phyloP scores from a whole-genome alignment of 2,113 vertebrate genomes.

The Prietella phreatophila region DNA sequence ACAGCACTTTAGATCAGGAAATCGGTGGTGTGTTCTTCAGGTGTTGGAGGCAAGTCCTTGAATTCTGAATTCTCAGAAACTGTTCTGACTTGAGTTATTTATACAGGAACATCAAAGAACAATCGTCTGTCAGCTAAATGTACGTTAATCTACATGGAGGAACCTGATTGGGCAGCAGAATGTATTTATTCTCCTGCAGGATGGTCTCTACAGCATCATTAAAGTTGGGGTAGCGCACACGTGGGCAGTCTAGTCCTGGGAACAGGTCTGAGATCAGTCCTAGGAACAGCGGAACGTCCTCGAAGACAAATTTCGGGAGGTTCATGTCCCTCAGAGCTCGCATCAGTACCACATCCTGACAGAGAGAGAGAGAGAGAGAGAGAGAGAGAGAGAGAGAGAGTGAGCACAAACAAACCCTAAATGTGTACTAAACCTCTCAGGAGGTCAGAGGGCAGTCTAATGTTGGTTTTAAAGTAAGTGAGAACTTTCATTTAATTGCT shows the following conservation, averaged over 20 bases:
- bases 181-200: constrained; percentile 78
- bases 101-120: not conserved
- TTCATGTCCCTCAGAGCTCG: constrained; percentile 95
- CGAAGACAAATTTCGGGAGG: constrained; percentile 95
- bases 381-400: not conserved
- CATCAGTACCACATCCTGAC: constrained; percentile 93
- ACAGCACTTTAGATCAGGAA: not conserved
- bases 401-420: no score
- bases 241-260: constrained; percentile 90
- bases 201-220: constrained; percentile 85
- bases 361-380: not conserved
- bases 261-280: constrained; percentile 93
- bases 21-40: no score
- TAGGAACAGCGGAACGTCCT: constrained; percentile 93
- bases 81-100: not conserved
- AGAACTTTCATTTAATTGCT: not conserved
- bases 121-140: not conserved
- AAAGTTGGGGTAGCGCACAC: constrained; percentile 87
- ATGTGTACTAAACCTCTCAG: not conserved
- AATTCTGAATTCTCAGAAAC: not conserved
- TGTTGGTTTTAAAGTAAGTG: no score
- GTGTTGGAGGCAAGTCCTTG: not conserved
- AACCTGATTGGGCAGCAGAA: constrained; percentile 84
- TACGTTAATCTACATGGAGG: not conserved
- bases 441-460: not conserved